Percentiles rank a stretch among this genome's conserved stretches.
Evolutionary conservation across 2,797 vertebrate species (phyloP).

Genomic region (Percopsis omiscomaycus): DNA sequence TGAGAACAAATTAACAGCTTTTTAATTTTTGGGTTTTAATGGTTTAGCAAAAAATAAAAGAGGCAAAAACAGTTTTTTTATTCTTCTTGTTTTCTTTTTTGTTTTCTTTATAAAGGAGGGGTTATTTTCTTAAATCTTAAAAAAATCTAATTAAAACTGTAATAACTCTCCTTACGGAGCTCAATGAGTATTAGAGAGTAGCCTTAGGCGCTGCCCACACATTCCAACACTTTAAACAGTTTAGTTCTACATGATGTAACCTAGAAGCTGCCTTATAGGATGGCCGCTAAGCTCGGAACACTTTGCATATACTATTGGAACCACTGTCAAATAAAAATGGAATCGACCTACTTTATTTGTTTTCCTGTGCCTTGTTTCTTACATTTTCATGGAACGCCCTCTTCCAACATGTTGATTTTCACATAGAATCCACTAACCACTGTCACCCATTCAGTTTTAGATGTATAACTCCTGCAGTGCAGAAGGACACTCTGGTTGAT

Average conservation of each 20-base stretch:
- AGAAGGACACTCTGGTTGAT: too few relatives aligned
- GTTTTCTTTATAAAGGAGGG: neutral
- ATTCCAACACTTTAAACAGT: neutral
- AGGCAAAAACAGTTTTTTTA: neutral
- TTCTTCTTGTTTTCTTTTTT: neutral
- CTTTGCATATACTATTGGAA: too few relatives aligned
- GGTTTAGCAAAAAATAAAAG: neutral
- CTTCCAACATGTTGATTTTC: too few relatives aligned
- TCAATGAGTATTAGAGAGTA: neutral
- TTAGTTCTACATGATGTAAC: neutral
- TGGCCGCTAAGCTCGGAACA: neutral
- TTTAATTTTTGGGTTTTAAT: slow-evolving; percentile 27
- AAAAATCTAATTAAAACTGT: neutral
- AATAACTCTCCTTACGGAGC: neutral
- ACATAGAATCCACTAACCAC: too few relatives aligned
- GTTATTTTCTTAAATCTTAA: neutral
- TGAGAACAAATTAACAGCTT: slow-evolving; percentile 55
- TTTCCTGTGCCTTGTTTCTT: too few relatives aligned
- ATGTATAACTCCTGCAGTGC: too few relatives aligned
- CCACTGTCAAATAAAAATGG: too few relatives aligned
- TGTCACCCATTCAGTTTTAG: too few relatives aligned
- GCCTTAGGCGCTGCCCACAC: neutral
- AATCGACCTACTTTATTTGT: too few relatives aligned
- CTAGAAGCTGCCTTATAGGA: neutral
- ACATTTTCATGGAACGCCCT: too few relatives aligned